These are phyloP conservation scores for Elephantulus edwardii DNA, from an alignment of 2,113 vertebrate species.

Conservation along the genomic window DNA sequence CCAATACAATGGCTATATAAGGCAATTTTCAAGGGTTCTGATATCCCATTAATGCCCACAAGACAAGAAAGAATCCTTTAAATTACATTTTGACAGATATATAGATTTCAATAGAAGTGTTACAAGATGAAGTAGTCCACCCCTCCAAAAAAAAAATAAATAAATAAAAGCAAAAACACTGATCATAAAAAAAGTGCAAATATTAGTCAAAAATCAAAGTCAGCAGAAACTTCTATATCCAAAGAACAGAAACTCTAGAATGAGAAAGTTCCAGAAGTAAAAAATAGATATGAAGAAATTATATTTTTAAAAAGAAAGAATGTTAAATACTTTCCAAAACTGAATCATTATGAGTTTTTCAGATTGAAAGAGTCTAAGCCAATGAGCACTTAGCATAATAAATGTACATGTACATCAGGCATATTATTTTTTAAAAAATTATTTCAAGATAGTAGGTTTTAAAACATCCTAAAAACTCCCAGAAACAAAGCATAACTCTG, in stretches of 20 bases:
- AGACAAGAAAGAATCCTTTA: no score
- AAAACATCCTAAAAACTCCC: no score
- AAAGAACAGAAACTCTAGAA: background rate
- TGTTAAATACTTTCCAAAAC: background rate
- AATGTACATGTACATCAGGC: background rate
- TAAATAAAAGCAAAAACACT: background rate
- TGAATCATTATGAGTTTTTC: background rate
- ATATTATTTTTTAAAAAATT: background rate
- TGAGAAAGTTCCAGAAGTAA: background rate
- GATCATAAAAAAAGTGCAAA: background rate
- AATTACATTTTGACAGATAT: slow-evolving; percentile 21
- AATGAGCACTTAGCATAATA: background rate
- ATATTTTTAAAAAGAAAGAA: no score
- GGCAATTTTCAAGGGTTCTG: no score
- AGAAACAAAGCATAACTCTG: no score
- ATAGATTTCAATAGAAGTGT: background rate
- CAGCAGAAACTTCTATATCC: background rate
- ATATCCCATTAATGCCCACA: no score
- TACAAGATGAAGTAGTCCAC: slow-evolving; percentile 24
- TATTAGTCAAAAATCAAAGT: background rate
- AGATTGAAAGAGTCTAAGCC: background rate
- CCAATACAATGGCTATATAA: no score
- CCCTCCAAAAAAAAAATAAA: slow-evolving; percentile 13
- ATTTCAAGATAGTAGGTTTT: no score
- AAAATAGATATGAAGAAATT: background rate